Conservation (phyloP, 2,888 invertebrate genomes). For the Iphiclides podalirius region DNA sequence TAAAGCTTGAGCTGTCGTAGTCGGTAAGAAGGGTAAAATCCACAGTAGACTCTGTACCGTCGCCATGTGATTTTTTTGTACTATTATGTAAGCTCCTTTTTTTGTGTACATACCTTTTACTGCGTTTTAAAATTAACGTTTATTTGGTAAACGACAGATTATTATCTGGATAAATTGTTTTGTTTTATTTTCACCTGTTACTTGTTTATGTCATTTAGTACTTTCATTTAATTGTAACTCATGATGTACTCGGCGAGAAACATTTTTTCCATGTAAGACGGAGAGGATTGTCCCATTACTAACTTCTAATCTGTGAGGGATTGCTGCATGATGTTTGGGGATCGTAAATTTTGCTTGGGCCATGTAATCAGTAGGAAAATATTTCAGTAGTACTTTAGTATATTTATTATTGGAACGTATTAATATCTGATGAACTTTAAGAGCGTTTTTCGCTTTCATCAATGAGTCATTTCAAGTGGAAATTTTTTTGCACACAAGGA, state of each 20-base stretch:
- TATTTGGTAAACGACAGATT: constrained; percentile 66
- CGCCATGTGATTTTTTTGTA: constrained; percentile 76
- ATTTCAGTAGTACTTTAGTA: constrained; percentile 70
- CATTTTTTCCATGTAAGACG: constrained; percentile 25
- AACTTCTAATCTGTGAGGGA: constrained; percentile 40
- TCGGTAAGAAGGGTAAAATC: constrained; percentile 73
- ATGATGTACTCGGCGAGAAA: constrained; percentile 22
- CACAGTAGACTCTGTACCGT: constrained; percentile 72
- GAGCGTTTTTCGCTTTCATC: constrained; percentile 62
- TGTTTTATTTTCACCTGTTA: constrained; percentile 49
- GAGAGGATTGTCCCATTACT: constrained; percentile 39
- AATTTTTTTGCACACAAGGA: constrained; percentile 60
- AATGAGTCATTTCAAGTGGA: constrained; percentile 59
- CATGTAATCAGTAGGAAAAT: constrained; percentile 66
- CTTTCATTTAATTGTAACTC: constrained; percentile 34
- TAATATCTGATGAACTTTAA: constrained; percentile 53
- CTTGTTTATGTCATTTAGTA: constrained; percentile 32
- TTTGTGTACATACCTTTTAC: constrained; percentile 73
- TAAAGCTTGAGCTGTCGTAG: constrained; percentile 73
- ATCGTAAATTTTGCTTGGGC: constrained; percentile 59
- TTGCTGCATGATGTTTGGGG: constrained; percentile 48
- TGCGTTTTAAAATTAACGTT: constrained; percentile 49
- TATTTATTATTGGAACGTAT: constrained; percentile 66
- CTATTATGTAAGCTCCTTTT: constrained; percentile 77
- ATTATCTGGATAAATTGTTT: constrained; percentile 62